phyloP scores from a whole-genome alignment of 2,113 vertebrate genomes.

The Gopherus evgoodei region DNA sequence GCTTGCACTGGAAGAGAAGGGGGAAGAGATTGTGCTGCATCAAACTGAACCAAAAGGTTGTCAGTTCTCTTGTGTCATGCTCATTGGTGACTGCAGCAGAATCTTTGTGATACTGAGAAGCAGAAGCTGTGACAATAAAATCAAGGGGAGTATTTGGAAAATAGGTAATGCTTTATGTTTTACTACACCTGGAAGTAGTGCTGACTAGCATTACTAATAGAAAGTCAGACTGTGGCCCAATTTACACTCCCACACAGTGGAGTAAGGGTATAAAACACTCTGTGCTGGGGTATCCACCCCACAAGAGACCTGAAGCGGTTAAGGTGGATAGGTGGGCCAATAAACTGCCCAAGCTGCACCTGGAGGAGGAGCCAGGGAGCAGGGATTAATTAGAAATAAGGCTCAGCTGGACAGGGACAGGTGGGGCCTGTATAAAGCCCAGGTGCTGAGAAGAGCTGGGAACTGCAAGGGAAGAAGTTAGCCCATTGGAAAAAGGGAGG shows the following conservation, averaged over 20 bases:
- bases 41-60: not conserved
- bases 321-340: not conserved
- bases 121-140: not conserved
- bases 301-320: not conserved
- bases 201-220: not conserved
- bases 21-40: constrained; percentile 12
- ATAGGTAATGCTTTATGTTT: not conserved
- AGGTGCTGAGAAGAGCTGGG: not conserved
- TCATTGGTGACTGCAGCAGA: not conserved
- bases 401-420: not conserved
- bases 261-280: not conserved
- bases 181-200: not conserved
- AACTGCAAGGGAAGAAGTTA: no score
- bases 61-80: constrained; percentile 8
- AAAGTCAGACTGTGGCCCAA: not conserved
- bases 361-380: not conserved
- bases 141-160: not conserved
- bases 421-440: not conserved
- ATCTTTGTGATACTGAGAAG: not conserved
- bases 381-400: not conserved
- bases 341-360: not conserved
- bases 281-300: not conserved
- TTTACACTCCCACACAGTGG: not conserved
- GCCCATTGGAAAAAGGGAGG: no score
- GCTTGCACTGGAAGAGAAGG: not conserved